Evolutionary conservation across 2,113 vertebrate species (phyloP), one percentile per base, ranked within the genome.

Genomic region (Bujurquina vittata): DNA sequence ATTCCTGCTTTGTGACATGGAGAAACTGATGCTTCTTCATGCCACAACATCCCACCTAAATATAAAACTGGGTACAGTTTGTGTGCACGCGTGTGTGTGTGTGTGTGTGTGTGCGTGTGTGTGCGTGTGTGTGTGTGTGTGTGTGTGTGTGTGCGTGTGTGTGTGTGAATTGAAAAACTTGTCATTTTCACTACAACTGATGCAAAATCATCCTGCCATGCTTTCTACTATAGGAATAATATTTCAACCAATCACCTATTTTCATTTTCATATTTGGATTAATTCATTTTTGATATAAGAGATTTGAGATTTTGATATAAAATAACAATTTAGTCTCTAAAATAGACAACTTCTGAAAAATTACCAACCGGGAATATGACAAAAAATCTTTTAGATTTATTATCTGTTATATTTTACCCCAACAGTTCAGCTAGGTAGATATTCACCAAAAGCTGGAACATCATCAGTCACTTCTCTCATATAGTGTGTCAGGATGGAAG

Each of bases 401-500:
- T 56, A 62, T 78, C 7, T 29, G n/a, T 15, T 4, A 55, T 61
- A 26, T 67, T 80, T 22, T 67, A 26, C 4, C 4, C 23, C 29
- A 60, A 33, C 14, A 35, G 12, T 15, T 63, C 22, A 63, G 10
- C 23, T 49, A 29, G 15, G n/a, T 12, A 57, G 3, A 4, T 69
- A 58, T 73, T 82, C 40, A 56, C 18, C 14, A 33, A 22, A 40
- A 75, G 58, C 80, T 80, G 80, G 26, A 81, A 82, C 59, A 33
- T 49, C 18, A 37, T 29, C 65, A 79, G 62, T 62, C 73, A 85
- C 83, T 87, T 85, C 86, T 79, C 86, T 84, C 82, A 87, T 82
- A 87, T 74, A 88, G 84, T 85, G 56, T 81, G 93, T 88, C 77
- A 80, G 93, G 90, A 93, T 91, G 76, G 83, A 94, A 93, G 80